Evolutionary conservation across 2,888 invertebrate genomes (phyloP).

Genomic region (Caenorhabditis uteleia): DNA sequence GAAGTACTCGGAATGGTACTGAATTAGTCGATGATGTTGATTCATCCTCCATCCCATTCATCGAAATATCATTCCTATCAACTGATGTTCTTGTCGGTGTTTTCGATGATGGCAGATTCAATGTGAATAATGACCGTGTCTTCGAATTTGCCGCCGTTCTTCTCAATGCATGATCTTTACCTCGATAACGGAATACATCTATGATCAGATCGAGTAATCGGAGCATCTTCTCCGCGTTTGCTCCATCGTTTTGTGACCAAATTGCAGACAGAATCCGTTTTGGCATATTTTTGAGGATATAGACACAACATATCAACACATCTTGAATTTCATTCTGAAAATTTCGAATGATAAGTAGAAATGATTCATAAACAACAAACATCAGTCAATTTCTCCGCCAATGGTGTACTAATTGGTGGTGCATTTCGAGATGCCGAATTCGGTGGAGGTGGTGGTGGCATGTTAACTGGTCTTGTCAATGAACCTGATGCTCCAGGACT

Average conservation of each 20-base stretch:
- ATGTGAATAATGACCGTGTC: constrained; percentile 22
- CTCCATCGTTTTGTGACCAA: constrained; percentile 50
- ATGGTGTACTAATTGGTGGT: constrained; percentile 25
- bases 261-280: constrained; percentile 72
- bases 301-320: constrained; percentile 75
- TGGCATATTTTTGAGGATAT: constrained; percentile 86
- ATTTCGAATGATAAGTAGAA: not conserved
- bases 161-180: constrained; percentile 34
- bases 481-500: constrained; percentile 5
- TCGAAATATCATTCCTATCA: not conserved
- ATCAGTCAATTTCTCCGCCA: constrained; percentile 63
- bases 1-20: constrained; percentile 72
- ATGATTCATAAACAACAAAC: constrained; percentile 7
- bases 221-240: constrained; percentile 43
- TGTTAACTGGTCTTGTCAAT: constrained; percentile 16
- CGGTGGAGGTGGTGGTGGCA: constrained; percentile 30
- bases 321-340: constrained; percentile 71
- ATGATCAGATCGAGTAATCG: constrained; percentile 58
- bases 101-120: constrained; percentile 12
- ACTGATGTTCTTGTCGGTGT: not conserved
- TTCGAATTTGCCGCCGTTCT: constrained; percentile 36
- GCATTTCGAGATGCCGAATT: not conserved
- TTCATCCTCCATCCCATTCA: not conserved
- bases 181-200: constrained; percentile 58
- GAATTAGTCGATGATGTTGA: constrained; percentile 14